Evolutionary conservation across 2,888 invertebrate genomes (phyloP), one percentile per base, ranked within the genome.

Genomic region (Cremastinae sp.): DNA sequence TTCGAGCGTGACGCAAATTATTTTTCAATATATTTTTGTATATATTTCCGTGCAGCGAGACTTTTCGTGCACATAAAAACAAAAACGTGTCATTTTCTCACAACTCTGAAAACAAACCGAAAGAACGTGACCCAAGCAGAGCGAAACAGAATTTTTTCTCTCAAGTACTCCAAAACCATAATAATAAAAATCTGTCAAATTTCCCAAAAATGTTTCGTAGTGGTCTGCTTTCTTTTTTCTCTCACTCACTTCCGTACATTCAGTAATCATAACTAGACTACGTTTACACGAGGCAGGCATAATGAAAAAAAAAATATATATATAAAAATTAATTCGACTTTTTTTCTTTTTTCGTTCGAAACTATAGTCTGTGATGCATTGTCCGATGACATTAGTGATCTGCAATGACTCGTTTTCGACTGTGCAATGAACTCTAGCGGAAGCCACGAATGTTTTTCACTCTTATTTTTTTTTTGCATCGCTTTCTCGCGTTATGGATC

Each of bases 191-290:
- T 66, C 45, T 38, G 59, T 47, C 38, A 9, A 5, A 61, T 73
- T 22, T 59, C 28, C 45, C 53, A 61, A 20, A 54, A 20, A 45
- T 28, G 28, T 72, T 18, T 47, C 18, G 54, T 36, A 65, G 64
- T n/a, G 41, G 41, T 47, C 9, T 16, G 20, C 47, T 41, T 56
- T 22, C 22, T 62, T 62, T 34, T 34, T n/a, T 36, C 18, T 43
- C n/a, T 8, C 1, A 34, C 16, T 12, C 18, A 5, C 9, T 7
- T 18, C 18, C 5, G 73, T 72, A 69, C 72, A 73, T 73, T 72
- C 69, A 76, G 64, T 76, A 59, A 72, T 69, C 47, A 73, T 59
- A 69, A 64, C 18, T 68, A 38, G 56, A 73, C 76, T 73, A 76
- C 69, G 69, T 69, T 69, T 64, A 72, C 64, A 72, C 69, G 73